phyloP scores from a whole-genome alignment of 2,113 vertebrate species.

The Leptobrachium leishanense region DNA sequence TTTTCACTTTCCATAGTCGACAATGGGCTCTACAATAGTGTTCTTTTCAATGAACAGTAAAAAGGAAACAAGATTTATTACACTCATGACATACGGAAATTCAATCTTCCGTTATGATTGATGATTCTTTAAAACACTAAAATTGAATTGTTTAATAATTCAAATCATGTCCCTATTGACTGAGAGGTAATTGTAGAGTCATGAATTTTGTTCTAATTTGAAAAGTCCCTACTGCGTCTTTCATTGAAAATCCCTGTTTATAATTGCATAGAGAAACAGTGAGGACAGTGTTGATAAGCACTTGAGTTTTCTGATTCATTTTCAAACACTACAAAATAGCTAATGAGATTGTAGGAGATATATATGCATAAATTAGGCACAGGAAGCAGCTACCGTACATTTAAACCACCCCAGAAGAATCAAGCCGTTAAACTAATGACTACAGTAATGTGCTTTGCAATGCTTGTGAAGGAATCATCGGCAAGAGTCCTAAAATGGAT shows the following conservation, averaged over 20 bases:
- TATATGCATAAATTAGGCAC: not conserved
- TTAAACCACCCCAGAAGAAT: not conserved
- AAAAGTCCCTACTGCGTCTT: constrained; percentile 1
- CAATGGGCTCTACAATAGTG: constrained; percentile 27
- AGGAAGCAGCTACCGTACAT: not conserved
- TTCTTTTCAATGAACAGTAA: not conserved
- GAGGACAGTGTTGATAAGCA: constrained; percentile 11
- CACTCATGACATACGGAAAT: constrained; percentile 10
- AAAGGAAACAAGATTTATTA: constrained; percentile 44
- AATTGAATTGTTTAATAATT: constrained; percentile 33
- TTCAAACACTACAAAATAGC: not conserved
- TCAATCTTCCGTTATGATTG: constrained; percentile 35
- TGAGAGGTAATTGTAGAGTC: constrained; percentile 9
- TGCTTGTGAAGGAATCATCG: not conserved
- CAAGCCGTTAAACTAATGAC: not conserved
- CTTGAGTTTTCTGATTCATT: not conserved
- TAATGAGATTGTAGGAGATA: not conserved
- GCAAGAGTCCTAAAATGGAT: not conserved
- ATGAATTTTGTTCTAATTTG: constrained; percentile 9
- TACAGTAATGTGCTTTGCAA: not conserved
- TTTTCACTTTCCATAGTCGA: constrained; percentile 32
- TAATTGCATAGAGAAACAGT: constrained; percentile 16
- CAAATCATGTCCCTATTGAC: constrained; percentile 30
- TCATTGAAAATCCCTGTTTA: constrained; percentile 16
- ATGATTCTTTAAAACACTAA: constrained; percentile 26